Evolutionary conservation across 1,140 invertebrate genomes (phyloP).

Genomic region (Pseudomyrmex sp.): DNA sequence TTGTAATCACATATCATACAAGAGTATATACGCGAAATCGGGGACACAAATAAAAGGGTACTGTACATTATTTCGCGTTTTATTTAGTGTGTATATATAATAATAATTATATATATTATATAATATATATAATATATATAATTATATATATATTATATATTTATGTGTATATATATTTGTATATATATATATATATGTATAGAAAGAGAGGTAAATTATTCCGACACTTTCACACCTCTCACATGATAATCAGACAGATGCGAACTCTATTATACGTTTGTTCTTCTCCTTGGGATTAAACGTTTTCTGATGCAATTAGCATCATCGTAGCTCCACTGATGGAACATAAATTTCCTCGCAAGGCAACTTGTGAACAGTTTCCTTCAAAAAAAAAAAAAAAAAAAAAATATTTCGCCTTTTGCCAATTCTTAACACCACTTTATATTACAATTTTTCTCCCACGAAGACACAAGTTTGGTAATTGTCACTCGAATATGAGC

Average conservation of each 20-base stretch:
- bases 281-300: conserved; percentile 27
- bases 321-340: conserved; percentile 52
- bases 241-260: conserved; percentile 53
- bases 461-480: background rate
- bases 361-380: conserved; percentile 78
- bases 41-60: too few species aligned
- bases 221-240: conserved; percentile 59
- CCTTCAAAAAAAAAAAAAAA: conserved; percentile 57
- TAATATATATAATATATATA: too few species aligned
- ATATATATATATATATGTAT: conserved; percentile 34
- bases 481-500: background rate
- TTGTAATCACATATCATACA: too few species aligned
- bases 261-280: conserved; percentile 53
- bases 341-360: conserved; percentile 73
- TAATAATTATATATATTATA: too few species aligned
- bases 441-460: conserved; percentile 73
- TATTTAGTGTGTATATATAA: too few species aligned
- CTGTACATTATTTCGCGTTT: too few species aligned
- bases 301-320: conserved; percentile 28
- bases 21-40: too few species aligned
- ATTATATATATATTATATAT: too few species aligned
- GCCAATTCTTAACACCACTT: conserved; percentile 52
- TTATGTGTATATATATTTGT: too few species aligned
- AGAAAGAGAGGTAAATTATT: conserved; percentile 76
- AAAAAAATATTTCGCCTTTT: conserved; percentile 47